Evolutionary conservation across 2,797 vertebrate genomes (phyloP).

Genomic region (Ctenopoma kingsleyae): DNA sequence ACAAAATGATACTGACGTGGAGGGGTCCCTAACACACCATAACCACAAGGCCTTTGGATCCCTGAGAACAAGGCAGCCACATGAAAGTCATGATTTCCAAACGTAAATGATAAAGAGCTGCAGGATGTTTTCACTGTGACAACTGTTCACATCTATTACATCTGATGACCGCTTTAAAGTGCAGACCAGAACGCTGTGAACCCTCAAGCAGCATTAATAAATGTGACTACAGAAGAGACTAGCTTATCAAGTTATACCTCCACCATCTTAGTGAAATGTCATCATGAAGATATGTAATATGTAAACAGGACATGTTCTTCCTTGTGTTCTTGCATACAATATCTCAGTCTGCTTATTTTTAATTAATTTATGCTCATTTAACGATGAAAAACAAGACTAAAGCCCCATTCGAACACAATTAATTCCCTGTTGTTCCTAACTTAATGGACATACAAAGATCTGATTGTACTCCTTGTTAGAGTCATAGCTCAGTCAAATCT

Average conservation of each 20-base stretch:
- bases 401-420: not conserved
- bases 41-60: slow-evolving; percentile 38
- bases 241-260: slow-evolving; percentile 23
- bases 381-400: not conserved
- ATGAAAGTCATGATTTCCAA: slow-evolving; percentile 54
- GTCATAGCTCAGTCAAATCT: not conserved
- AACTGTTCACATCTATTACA: slow-evolving; percentile 12
- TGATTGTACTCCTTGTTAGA: not conserved
- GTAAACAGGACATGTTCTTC: too few relatives aligned
- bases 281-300: not conserved
- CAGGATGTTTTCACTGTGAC: slow-evolving; percentile 18
- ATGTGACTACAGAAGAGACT: not conserved
- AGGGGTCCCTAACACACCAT: slow-evolving; percentile 42
- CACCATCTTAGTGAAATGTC: not conserved
- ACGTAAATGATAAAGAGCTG: slow-evolving; percentile 42
- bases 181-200: not conserved
- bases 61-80: slow-evolving; percentile 50
- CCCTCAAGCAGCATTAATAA: slow-evolving; percentile 13
- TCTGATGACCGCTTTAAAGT: slow-evolving; percentile 40
- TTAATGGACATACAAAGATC: not conserved
- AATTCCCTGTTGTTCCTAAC: not conserved
- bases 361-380: not conserved
- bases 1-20: slow-evolving; percentile 62
- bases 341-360: not conserved
- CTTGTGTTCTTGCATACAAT: not conserved